Evolutionary conservation across 2,888 invertebrate species (phyloP), one percentile per base, ranked within the genome.

Genomic region (Melipona beecheii): DNA sequence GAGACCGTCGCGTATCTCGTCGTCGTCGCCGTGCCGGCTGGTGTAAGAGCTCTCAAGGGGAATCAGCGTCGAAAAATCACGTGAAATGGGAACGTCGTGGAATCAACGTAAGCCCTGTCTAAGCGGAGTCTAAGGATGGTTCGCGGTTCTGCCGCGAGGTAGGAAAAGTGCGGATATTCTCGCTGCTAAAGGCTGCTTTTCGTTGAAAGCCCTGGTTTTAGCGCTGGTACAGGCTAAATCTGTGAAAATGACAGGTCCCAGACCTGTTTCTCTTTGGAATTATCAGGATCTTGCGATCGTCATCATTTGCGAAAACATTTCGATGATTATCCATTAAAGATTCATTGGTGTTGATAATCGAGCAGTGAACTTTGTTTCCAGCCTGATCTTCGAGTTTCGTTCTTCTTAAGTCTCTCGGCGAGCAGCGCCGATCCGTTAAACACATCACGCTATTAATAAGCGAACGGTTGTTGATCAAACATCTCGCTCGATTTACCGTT

Each of bases 1-100:
- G 43, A 19, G 19, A 85, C 74, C 62, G 68, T 56, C 56, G 72
- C 50, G 52, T 50, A 77, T 77, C 50, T 50, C n/a, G 65, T 81
- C 72, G 17, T 66, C 9, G 43, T 43, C 43, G 43, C 9, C 43
- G 43, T 43, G 9, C 43, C 17, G 13, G 27, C 62, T 72, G 27
- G 64, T 58, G 56, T 65, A 54, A n/a, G 43, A n/a, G 19, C 81
- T 74, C 73, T 69, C 71, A 27, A 49, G 80, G 24, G 81, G 52
- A 66, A 69, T 78, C 79, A 19, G 31, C 49, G 36, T 31, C 74
- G 43, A 56, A 78, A 65, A 72, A 77, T 77, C 62, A 72, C 27
- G 60, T 27, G 73, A 36, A 72, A 17, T 50, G 36, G 19, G 24
- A 54, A 50, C 74, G 15, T 17, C 21, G 52, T 31, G 31, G 52